Evolutionary conservation across 2,888 invertebrate genomes (phyloP).

Genomic region (Lasioglossum vierecki): DNA sequence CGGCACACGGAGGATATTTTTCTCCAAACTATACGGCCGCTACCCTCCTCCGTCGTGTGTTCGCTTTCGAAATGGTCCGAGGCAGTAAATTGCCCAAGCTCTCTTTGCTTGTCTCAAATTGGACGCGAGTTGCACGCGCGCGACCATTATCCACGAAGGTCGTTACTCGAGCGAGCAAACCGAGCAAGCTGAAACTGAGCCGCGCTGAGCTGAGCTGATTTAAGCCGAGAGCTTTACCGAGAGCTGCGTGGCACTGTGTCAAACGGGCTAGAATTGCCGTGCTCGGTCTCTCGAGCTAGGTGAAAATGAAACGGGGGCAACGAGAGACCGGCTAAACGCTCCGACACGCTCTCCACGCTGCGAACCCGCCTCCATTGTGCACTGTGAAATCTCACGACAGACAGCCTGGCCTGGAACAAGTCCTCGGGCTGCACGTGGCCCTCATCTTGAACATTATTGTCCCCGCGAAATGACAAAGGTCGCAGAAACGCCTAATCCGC

Average conservation of each 20-base stretch:
- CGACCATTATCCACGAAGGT: slow-evolving; percentile 66
- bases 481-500: slow-evolving; percentile 16
- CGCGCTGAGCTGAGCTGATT: not conserved
- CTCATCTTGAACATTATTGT: not conserved
- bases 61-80: not conserved
- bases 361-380: slow-evolving; percentile 50
- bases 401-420: slow-evolving; percentile 7
- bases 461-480: slow-evolving; percentile 44
- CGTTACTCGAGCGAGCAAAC: slow-evolving; percentile 54
- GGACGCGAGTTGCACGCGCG: slow-evolving; percentile 36
- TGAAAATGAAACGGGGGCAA: slow-evolving; percentile 70
- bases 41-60: not conserved
- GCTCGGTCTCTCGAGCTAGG: slow-evolving; percentile 32
- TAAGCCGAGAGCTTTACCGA: not conserved
- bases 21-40: not conserved
- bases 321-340: slow-evolving; percentile 41
- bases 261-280: slow-evolving; percentile 61
- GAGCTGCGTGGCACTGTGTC: slow-evolving; percentile 57
- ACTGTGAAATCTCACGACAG: slow-evolving; percentile 54
- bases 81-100: slow-evolving; percentile 19
- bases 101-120: slow-evolving; percentile 21
- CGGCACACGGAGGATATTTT: not conserved
- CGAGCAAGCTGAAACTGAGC: not conserved
- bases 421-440: slow-evolving; percentile 5
- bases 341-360: slow-evolving; percentile 20